Evolutionary conservation across 2,888 invertebrate genomes (phyloP), one percentile per base, ranked within the genome.

Genomic region (Psylliodes chrysocephalus): DNA sequence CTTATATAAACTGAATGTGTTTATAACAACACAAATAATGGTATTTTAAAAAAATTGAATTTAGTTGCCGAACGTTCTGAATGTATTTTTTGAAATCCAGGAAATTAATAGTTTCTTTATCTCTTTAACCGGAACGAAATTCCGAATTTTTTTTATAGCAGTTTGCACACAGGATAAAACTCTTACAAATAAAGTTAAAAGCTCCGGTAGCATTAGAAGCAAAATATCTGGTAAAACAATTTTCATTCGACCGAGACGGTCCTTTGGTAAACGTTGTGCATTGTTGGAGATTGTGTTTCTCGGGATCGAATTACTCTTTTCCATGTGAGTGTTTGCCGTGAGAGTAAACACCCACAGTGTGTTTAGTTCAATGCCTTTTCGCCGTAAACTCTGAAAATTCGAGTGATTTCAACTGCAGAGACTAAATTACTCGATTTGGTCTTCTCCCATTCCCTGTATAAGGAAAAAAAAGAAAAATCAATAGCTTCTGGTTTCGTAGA

Each of bases 271-370:
- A 60, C 60, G 60, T 54, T 42, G 56, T 57, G 59, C 65, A 64
- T 60, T 68, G 64, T 60, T 59, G 33, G 53, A 57, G 66, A 69
- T 68, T 66, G 67, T 68, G 65, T 68, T 68, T 60, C 66, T 62
- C 60, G 64, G 66, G 66, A 70, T 70, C 66, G 60, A 63, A 64
- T 68, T 71, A 68, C 71, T 69, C 63, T 69, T 70, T 67, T 64
- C 57, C 38, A 60, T 60, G 55, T 38, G 49, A 51, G 51, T 60
- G 60, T 64, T 64, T 60, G 49, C 54, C 17, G 70, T 70, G 70
- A 69, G 72, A 67, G 68, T 56, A 44, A 64, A 70, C 69, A 67
- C 69, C 72, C 67, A 67, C 69, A 35, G 57, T 64, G 64, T 70
- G 63, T 64, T 59, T 42, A 61, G 71, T 72, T 72, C 70, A 63